phyloP scores from a whole-genome alignment of 2,797 vertebrate genomes.

The Tarsius wallacei region DNA sequence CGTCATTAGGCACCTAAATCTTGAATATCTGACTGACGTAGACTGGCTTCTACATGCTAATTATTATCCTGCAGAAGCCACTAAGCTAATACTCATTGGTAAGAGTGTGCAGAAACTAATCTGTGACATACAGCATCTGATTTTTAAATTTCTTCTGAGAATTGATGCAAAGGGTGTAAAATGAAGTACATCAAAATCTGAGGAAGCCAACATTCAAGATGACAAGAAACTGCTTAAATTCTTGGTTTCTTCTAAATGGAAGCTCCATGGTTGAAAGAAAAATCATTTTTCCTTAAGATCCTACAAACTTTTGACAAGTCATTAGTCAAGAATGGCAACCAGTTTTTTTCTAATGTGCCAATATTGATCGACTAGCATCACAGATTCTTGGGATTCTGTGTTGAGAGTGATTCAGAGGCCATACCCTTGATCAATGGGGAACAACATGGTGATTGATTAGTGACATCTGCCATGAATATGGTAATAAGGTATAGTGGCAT shows the following conservation, averaged over 20 bases:
- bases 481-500: not conserved
- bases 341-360: not conserved
- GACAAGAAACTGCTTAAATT: not conserved
- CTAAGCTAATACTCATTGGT: not conserved
- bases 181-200: constrained; percentile 14
- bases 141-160: constrained; percentile 51
- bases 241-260: not conserved
- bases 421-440: not conserved
- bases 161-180: not conserved
- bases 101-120: not conserved
- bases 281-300: constrained; percentile 16
- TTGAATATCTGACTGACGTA: not conserved
- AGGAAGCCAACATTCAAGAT: constrained; percentile 4
- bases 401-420: constrained; percentile 9
- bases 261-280: constrained; percentile 9
- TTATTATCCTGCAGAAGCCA: not conserved
- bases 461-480: not conserved
- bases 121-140: not conserved
- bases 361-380: not conserved
- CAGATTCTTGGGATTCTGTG: constrained; percentile 32
- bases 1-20: not conserved
- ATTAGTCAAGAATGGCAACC: not conserved
- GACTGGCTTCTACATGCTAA: not conserved
- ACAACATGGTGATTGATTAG: not conserved
- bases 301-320: constrained; percentile 18